Evolutionary conservation across 2,888 invertebrate genomes (phyloP).

Genomic region (Quadroppia sp.): DNA sequence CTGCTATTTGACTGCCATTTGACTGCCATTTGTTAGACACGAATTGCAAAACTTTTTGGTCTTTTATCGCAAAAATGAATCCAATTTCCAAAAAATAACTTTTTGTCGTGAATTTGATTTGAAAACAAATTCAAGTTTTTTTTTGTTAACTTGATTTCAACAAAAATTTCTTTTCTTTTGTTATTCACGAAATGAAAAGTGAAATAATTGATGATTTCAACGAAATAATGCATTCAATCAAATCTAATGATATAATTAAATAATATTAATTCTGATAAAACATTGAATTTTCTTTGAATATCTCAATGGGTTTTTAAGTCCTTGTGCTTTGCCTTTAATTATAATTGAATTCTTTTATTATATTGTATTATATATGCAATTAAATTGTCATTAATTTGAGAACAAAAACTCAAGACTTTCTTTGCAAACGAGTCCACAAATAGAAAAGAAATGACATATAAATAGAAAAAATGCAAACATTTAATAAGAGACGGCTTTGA

Average conservation of each 20-base stretch:
- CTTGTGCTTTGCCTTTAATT: not conserved
- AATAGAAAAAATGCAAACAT: not conserved
- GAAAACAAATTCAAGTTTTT: not conserved
- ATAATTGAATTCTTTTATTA: conserved; percentile 9
- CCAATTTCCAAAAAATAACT: not conserved
- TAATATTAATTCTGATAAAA: not conserved
- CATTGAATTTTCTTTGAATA: not conserved
- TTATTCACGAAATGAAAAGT: not conserved
- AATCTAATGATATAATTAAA: conserved; percentile 15
- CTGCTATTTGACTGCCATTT: not conserved
- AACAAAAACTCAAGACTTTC: not conserved
- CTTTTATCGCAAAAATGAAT: not conserved
- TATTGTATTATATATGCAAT: not conserved
- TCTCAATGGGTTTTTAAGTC: not conserved
- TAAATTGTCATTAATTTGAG: conserved; percentile 31
- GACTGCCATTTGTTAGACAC: not conserved
- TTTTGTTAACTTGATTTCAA: no score
- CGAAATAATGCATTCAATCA: not conserved
- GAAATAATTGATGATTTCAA: not conserved
- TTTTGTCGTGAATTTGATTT: not conserved
- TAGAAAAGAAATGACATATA: conserved; percentile 12
- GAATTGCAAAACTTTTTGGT: not conserved
- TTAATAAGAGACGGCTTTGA: conserved; percentile 10
- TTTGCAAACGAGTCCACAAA: not conserved
- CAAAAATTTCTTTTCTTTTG: not conserved